These are phyloP conservation scores for Metacarcinus magister DNA, from an alignment of 2,888 invertebrate genomes.

Conservation along the genomic window DNA sequence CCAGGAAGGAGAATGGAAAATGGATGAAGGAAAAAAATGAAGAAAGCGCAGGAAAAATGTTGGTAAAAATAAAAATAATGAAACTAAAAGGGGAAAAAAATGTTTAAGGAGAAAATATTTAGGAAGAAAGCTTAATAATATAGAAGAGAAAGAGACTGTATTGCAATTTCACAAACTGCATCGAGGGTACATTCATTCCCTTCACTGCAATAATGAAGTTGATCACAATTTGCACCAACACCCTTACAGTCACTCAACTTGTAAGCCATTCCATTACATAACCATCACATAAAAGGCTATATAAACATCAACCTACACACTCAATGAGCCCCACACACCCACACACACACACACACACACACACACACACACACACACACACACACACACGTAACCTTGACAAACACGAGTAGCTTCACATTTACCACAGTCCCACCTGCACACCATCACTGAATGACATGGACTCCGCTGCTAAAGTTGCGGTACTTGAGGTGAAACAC, in stretches of 20 bases:
- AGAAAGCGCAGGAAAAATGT: neutral
- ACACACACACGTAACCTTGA: neutral
- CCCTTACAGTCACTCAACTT: neutral
- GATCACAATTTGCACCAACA: neutral
- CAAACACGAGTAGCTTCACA: neutral
- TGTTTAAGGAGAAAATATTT: neutral
- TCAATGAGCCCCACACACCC: conserved; percentile 1
- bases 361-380: conserved; percentile 2
- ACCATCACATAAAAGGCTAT: conserved; percentile 26
- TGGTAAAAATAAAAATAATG: neutral
- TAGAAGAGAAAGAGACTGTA: neutral
- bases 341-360: conserved; percentile 29
- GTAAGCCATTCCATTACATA: neutral
- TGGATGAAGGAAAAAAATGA: neutral
- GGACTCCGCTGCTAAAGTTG: neutral
- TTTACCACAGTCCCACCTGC: neutral
- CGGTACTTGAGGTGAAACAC: conserved; percentile 32
- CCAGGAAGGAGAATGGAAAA: neutral
- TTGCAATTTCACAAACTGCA: neutral
- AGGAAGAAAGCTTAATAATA: neutral
- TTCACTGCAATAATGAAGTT: neutral
- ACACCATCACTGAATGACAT: neutral
- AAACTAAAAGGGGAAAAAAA: neutral
- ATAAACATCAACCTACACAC: conserved; percentile 29
- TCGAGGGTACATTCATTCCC: neutral